phyloP scores from a whole-genome alignment of 1,140 invertebrate genomes.

The Camponotus pennsylvanicus region DNA sequence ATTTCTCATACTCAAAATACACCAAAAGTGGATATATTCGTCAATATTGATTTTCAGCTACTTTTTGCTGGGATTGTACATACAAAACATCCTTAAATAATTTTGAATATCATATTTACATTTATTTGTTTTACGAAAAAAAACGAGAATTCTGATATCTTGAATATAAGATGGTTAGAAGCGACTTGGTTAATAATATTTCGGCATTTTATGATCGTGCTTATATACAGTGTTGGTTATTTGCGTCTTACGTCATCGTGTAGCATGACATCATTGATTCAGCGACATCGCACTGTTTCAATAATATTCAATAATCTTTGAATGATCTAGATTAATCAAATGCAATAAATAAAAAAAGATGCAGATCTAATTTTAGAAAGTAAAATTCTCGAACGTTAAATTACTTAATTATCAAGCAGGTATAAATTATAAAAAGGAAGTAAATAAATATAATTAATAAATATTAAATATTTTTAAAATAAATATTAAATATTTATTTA shows the following conservation, averaged over 20 bases:
- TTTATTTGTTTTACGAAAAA: constrained; percentile 12
- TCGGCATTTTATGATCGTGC: constrained; percentile 13
- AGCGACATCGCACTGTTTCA: constrained; percentile 13
- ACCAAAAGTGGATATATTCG: too few relatives aligned
- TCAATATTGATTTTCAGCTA: too few relatives aligned
- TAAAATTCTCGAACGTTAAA: not conserved
- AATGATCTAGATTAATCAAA: not conserved
- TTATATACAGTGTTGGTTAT: constrained; percentile 13
- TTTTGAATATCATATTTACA: not conserved
- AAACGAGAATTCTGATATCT: constrained; percentile 1
- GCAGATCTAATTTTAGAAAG: not conserved
- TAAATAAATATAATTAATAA: not conserved
- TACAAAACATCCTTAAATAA: too few relatives aligned
- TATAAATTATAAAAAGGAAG: not conserved
- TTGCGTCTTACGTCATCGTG: constrained; percentile 57
- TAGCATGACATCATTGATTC: constrained; percentile 58
- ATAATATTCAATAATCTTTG: constrained; percentile 51
- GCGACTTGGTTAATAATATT: constrained; percentile 41
- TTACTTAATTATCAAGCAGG: too few relatives aligned
- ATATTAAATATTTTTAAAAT: not conserved
- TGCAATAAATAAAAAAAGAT: not conserved
- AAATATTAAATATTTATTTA: not conserved
- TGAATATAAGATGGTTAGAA: not conserved
- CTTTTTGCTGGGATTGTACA: too few relatives aligned
- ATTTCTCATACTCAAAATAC: too few relatives aligned